Evolutionary conservation across 2,888 invertebrate species (phyloP).

Genomic region (Polymixis flavicincta): DNA sequence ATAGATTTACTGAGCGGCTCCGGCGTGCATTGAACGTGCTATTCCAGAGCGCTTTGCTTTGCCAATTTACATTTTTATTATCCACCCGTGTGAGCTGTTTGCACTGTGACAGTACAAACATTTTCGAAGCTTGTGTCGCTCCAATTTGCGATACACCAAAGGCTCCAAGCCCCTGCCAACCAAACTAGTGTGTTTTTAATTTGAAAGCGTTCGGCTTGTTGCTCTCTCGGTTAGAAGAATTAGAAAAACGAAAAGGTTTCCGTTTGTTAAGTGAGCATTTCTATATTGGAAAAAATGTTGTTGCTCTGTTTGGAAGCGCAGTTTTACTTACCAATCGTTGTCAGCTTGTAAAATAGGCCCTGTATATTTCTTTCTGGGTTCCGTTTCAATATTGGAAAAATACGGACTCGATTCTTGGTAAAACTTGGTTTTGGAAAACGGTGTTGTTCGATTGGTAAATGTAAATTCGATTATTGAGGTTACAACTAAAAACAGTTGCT

Average conservation of each 20-base stretch:
- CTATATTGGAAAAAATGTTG: constrained; percentile 33
- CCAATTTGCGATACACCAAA: constrained; percentile 58
- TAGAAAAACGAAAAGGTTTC: constrained; percentile 49
- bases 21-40: constrained; percentile 64
- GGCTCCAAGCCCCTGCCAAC: constrained; percentile 35
- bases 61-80: constrained; percentile 81
- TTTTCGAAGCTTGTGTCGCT: constrained; percentile 62
- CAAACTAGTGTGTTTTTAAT: constrained; percentile 57
- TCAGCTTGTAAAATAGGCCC: constrained; percentile 4
- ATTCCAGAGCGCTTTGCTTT: constrained; percentile 72
- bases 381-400: constrained; percentile 13
- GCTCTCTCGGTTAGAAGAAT: constrained; percentile 35
- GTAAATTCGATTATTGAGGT: neutral
- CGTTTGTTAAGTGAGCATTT: constrained; percentile 41
- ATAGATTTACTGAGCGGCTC: constrained; percentile 73
- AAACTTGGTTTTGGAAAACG: neutral
- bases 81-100: constrained; percentile 66
- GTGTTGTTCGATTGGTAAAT: neutral
- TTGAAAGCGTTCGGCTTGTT: constrained; percentile 40
- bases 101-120: constrained; percentile 65
- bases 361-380: constrained; percentile 1
- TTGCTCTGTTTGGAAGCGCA: constrained; percentile 3
- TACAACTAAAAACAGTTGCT: neutral
- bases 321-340: constrained; percentile 19
- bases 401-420: neutral